Evolutionary conservation across 2,888 invertebrate genomes (phyloP).

Genomic region (Xanthia icteritia): DNA sequence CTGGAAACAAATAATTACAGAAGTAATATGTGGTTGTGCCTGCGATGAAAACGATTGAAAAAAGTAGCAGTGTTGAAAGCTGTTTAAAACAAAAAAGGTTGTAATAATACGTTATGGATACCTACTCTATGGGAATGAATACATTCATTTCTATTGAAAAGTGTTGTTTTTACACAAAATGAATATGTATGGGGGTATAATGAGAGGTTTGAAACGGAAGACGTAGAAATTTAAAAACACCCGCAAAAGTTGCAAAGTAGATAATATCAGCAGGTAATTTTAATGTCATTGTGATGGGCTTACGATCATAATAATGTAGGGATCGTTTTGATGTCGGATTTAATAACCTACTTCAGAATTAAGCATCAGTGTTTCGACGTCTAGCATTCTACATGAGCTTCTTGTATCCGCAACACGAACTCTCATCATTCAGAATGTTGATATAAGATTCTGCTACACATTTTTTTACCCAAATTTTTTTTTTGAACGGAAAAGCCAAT

Average conservation of each 20-base stretch:
- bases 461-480: not conserved
- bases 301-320: not conserved
- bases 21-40: conserved; percentile 43
- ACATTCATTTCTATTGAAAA: conserved; percentile 55
- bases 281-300: conserved; percentile 15
- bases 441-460: not conserved
- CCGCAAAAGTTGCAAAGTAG: conserved; percentile 1
- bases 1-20: conserved; percentile 56
- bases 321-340: not conserved
- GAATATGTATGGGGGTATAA: conserved; percentile 12
- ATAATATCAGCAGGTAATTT: conserved; percentile 3
- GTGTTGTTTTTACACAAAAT: conserved; percentile 36
- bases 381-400: not conserved
- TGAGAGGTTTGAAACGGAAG: conserved; percentile 30
- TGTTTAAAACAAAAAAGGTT: conserved; percentile 46
- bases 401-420: not conserved
- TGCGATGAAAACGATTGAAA: conserved; percentile 47
- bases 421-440: not conserved
- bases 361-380: not conserved
- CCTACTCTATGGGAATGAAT: conserved; percentile 50
- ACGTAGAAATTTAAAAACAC: conserved; percentile 27
- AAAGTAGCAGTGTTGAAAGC: conserved; percentile 49
- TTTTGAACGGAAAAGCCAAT: no score
- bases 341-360: not conserved
- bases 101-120: conserved; percentile 53